phyloP scores from a whole-genome alignment of 2,797 vertebrate genomes.

The Xenopus petersii region DNA sequence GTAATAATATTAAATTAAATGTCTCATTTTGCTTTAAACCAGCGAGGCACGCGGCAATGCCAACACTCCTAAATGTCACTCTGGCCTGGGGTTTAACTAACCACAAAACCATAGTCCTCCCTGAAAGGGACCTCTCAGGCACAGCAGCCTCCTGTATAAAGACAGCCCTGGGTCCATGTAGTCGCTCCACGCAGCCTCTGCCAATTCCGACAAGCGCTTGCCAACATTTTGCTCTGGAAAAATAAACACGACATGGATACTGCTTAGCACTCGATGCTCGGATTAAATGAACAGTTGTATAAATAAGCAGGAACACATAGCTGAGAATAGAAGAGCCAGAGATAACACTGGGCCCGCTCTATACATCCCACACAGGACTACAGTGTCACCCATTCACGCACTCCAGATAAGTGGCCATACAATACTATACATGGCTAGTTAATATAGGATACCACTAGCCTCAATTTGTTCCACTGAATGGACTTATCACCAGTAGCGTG shows the following conservation, averaged over 20 bases:
- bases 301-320: constrained; percentile 54
- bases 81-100: background rate
- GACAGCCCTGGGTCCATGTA: constrained; percentile 14
- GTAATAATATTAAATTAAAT: too few species aligned
- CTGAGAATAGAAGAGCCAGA: constrained; percentile 13
- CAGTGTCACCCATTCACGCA: constrained; percentile 3
- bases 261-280: constrained; percentile 21
- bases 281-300: constrained; percentile 48
- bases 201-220: constrained; percentile 30
- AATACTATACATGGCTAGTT: background rate
- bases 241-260: constrained; percentile 41
- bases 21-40: too few species aligned
- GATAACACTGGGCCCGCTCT: constrained; percentile 13
- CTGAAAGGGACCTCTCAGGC: constrained; percentile 2
- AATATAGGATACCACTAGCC: background rate
- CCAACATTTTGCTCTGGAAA: constrained; percentile 40
- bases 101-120: constrained; percentile 6
- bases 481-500: too few species aligned
- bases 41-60: too few species aligned
- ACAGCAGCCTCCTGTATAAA: constrained; percentile 1
- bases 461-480: too few species aligned
- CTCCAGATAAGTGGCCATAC: constrained; percentile 6
- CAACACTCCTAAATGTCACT: background rate
- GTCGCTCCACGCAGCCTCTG: constrained; percentile 9
- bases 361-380: background rate